Base-by-base conservation (phyloP, 2,113 vertebrate species). In the Accipiter virgatus region DNA sequence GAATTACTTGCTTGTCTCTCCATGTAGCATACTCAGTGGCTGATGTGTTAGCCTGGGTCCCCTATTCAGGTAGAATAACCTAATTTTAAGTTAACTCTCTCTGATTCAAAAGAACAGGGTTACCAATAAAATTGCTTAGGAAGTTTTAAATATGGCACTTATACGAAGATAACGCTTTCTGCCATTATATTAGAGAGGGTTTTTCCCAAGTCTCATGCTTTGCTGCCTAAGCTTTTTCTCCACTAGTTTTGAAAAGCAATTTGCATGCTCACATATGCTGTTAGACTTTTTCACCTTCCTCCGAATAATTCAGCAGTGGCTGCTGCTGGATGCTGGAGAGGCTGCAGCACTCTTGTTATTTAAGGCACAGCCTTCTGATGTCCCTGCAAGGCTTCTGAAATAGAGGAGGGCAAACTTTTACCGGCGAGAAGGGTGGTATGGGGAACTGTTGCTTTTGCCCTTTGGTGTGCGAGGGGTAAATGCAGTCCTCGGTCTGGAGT, bases 141-240 rank as follows among this genome's bases (percentile, higher is more conserved):
- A 94, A 95, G 74, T 96, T 96, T 94, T 92, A 90, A 95, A 90
- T 29, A 47, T 9, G 59, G 50, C 32, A 43, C n/a, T 94, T 78
- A 32, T 2, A 68, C 0, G 2, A 75, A 75, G 55, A 43, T 50
- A 75, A 87, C 55, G 34, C 32, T 25, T 91, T 63, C 83, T 93
- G 84, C 52, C 23, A 5, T 79, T 78, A 78, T 34, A 25, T 36
- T 75, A 81, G 26, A 61, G 65, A 67, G 23, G 40, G 32, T 34
- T 95, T 87, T 87, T 75, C 90, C 90, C 4, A 6, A 34, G 61
- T 26, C 81, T 82, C 16, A 68, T 1, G 17, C 84, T 91, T 94
- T 93, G 66, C 70, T 94, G 61, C 78, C 70, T 85, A 91, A 96
- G 87, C 77, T 61, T 95, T 95, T 95, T 85, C 78, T 61, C 66